Conservation (phyloP, 2,797 vertebrate species). For the Sebastolobus alascanus region DNA sequence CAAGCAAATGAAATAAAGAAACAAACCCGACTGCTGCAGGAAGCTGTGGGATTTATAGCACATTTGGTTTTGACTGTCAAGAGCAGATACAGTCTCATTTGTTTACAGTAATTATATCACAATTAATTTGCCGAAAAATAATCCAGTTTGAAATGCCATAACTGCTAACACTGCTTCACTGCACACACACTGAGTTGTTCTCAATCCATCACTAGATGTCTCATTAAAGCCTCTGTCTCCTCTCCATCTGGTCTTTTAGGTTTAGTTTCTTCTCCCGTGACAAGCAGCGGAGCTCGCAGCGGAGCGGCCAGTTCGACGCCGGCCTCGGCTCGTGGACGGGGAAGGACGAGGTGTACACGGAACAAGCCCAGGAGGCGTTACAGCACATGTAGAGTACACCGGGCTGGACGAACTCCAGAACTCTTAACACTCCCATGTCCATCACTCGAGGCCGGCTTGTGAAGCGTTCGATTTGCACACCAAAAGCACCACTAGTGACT, state of each 20-base stretch:
- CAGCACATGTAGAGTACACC: conserved; percentile 89
- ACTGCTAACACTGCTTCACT: conserved; percentile 37
- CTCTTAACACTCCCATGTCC: conserved; percentile 40
- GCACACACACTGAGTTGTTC: not conserved
- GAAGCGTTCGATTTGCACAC: conserved; percentile 16
- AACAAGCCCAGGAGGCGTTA: conserved; percentile 95
- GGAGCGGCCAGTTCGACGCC: conserved; percentile 78
- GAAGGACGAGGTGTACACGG: conserved; percentile 91
- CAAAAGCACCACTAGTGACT: conserved; percentile 35
- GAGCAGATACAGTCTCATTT: not conserved
- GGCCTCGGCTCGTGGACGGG: conserved; percentile 88
- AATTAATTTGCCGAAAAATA: not conserved
- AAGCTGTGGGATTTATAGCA: not conserved
- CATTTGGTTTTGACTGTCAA: not conserved
- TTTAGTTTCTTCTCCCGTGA: conserved; percentile 99
- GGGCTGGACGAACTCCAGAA: conserved; percentile 51
- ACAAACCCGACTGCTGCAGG: not conserved
- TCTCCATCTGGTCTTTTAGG: conserved; percentile 77
- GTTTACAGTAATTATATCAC: not conserved
- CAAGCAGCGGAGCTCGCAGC: conserved; percentile 90
- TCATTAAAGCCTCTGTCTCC: not conserved
- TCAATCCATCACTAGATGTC: not conserved
- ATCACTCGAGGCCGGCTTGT: conserved; percentile 29
- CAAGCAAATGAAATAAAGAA: not conserved
- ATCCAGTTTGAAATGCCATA: not conserved